Percentiles rank a stretch among this genome's conserved stretches.
Evolutionary conservation across 2,113 vertebrate species (phyloP).

Genomic region (Paracanthobrama guichenoti): DNA sequence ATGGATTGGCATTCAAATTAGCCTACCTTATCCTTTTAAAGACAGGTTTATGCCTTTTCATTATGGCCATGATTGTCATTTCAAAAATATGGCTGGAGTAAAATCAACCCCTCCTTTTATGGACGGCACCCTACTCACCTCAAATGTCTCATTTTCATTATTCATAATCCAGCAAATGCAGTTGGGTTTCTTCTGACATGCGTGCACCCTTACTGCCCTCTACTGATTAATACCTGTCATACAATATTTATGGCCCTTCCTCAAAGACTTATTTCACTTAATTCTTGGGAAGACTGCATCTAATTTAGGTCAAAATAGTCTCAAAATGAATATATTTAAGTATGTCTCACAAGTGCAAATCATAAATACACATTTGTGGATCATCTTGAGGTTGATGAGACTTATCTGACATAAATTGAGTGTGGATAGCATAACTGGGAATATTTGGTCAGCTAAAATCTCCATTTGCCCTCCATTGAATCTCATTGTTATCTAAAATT

Average conservation of each 20-base stretch:
- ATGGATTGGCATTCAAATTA: background rate
- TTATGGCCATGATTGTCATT: slow-evolving; percentile 12
- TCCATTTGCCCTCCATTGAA: background rate
- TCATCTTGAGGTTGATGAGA: background rate
- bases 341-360: background rate
- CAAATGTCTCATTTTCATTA: slow-evolving; percentile 31
- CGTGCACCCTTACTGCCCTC: slow-evolving; percentile 51
- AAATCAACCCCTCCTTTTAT: slow-evolving; percentile 3
- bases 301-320: background rate
- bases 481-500: background rate
- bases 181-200: background rate
- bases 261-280: background rate
- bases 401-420: background rate
- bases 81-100: slow-evolving; percentile 1
- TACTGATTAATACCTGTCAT: slow-evolving; percentile 54
- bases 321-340: background rate
- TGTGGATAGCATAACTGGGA: background rate
- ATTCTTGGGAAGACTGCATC: background rate
- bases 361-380: background rate
- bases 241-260: slow-evolving; percentile 45
- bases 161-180: background rate
- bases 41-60: slow-evolving; percentile 32
- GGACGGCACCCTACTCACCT: slow-evolving; percentile 8
- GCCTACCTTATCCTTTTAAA: background rate
- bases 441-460: background rate